Percentiles rank a stretch among this genome's conserved stretches.
phyloP scores from a whole-genome alignment of 2,888 invertebrate species.

The Linyphia triangularis region DNA sequence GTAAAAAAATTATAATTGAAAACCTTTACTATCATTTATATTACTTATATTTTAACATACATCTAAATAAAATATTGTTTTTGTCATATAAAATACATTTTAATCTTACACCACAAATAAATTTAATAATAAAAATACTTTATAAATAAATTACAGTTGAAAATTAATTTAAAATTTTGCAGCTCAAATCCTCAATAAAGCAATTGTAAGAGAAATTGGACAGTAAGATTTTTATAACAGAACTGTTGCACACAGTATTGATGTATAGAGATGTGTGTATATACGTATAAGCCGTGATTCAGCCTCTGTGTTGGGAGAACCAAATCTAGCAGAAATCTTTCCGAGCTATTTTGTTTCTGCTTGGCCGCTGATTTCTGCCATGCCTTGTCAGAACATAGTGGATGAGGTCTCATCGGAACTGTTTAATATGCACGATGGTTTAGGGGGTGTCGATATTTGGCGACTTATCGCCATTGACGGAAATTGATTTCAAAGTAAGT shows the following conservation, averaged over 20 bases:
- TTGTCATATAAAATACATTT: background rate
- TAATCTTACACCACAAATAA: background rate
- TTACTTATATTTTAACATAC: too few species aligned
- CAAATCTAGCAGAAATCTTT: slow-evolving; percentile 69
- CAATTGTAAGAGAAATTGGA: background rate
- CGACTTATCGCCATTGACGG: slow-evolving; percentile 40
- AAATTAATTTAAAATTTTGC: too few species aligned
- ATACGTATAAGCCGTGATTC: slow-evolving; percentile 23
- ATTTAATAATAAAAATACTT: background rate
- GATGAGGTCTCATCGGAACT: slow-evolving; percentile 36
- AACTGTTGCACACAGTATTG: slow-evolving; percentile 6
- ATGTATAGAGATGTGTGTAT: slow-evolving; percentile 12
- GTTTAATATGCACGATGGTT: slow-evolving; percentile 50
- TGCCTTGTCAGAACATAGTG: slow-evolving; percentile 51
- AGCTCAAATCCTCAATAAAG: background rate
- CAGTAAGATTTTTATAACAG: background rate
- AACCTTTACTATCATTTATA: too few species aligned
- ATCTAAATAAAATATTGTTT: too few species aligned
- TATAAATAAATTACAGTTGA: background rate
- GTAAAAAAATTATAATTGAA: too few species aligned
- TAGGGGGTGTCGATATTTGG: background rate
- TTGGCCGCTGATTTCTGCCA: slow-evolving; percentile 51
- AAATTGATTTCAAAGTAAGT: background rate
- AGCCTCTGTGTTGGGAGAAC: slow-evolving; percentile 9
- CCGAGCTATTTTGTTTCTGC: slow-evolving; percentile 52